Evolutionary conservation across 2,888 invertebrate genomes (phyloP).

Genomic region (Vannuccia rotundouncinata): DNA sequence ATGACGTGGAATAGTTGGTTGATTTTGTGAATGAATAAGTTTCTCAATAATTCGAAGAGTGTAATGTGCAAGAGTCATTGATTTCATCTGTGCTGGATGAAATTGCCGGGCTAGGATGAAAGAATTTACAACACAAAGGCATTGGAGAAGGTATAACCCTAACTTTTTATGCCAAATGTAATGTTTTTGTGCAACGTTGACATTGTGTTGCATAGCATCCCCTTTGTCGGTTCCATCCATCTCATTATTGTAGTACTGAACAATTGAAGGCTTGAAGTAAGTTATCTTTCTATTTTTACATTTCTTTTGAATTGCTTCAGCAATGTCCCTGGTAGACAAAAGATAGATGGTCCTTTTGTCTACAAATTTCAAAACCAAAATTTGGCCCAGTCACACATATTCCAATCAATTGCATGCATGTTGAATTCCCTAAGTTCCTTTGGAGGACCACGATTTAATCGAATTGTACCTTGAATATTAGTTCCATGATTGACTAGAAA

Average conservation of each 20-base stretch:
- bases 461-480: conserved; percentile 20
- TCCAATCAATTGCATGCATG: conserved; percentile 32
- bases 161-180: conserved; percentile 28
- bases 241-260: conserved; percentile 1
- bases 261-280: conserved; percentile 4
- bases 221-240: conserved; percentile 10
- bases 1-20: neutral
- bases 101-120: conserved; percentile 16
- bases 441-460: conserved; percentile 22
- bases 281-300: conserved; percentile 8
- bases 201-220: neutral
- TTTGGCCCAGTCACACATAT: conserved; percentile 5
- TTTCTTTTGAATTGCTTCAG: conserved; percentile 11
- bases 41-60: conserved; percentile 28
- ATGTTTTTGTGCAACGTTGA: neutral
- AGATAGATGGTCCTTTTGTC: neutral
- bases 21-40: conserved; percentile 4
- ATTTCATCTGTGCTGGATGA: conserved; percentile 13
- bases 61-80: neutral
- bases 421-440: conserved; percentile 18
- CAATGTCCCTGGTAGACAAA: conserved; percentile 17
- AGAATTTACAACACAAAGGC: conserved; percentile 20
- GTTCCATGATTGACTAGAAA: conserved; percentile 16
- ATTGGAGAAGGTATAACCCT: neutral
- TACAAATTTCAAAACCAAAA: neutral